Percentiles rank a stretch among this genome's conserved stretches.
Conservation (phyloP, 1,140 invertebrate species). For the Potamilus streckersoni region DNA sequence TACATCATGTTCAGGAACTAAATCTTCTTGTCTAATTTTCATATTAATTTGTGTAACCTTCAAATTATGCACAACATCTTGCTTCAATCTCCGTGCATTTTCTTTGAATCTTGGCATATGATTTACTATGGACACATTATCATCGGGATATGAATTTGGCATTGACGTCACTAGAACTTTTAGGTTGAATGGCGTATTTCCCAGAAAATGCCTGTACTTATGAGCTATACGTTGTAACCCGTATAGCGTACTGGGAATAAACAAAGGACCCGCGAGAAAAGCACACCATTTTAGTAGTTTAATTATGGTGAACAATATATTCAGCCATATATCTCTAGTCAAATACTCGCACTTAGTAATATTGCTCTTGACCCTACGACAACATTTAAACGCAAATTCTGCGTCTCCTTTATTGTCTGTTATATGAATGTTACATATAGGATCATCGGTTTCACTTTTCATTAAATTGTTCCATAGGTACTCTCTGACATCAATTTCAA, state of each 20-base stretch:
- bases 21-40: not conserved
- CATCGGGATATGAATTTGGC: slow-evolving; percentile 3
- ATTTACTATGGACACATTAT: slow-evolving; percentile 2
- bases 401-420: slow-evolving; percentile 1
- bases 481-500: slow-evolving; percentile 10
- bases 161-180: slow-evolving; percentile 1
- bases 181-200: not conserved
- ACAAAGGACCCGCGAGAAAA: slow-evolving; percentile 13
- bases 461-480: slow-evolving; percentile 21
- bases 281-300: slow-evolving; percentile 1
- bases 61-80: slow-evolving; percentile 9
- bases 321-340: slow-evolving; percentile 7
- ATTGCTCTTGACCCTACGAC: not conserved
- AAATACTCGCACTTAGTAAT: slow-evolving; percentile 9
- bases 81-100: not conserved
- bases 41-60: slow-evolving; percentile 1
- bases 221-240: not conserved
- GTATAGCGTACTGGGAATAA: slow-evolving; percentile 11
- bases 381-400: slow-evolving; percentile 6
- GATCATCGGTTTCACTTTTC: slow-evolving; percentile 12
- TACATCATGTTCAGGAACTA: slow-evolving; percentile 15
- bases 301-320: slow-evolving; percentile 7
- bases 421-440: slow-evolving; percentile 22
- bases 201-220: slow-evolving; percentile 1
- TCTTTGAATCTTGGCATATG: slow-evolving; percentile 16